Base-by-base conservation (phyloP, 2,113 vertebrate genomes). In the Tragulus kanchil region DNA sequence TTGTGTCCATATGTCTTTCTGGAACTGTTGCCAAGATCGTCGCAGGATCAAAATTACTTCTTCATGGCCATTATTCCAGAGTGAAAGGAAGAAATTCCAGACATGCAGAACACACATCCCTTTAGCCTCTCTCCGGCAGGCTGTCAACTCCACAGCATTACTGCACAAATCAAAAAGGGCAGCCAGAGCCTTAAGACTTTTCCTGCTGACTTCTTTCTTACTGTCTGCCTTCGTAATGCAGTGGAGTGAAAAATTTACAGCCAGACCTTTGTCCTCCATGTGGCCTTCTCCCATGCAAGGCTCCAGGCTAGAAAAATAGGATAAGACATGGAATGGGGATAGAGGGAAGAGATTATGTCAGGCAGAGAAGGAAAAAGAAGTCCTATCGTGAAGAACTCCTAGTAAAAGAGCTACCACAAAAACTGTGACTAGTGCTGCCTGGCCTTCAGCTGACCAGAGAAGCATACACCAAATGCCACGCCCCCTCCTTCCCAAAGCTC, bases 71-170 rank as follows among this genome's bases (percentile, higher is more conserved):
- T 98, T 97, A 98, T 97, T 96, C 71, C 87, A 94, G 90, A 96
- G 97, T 81, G 90, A 97, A 97, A 94, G 92, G 97, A 97, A 97
- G 97, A 96, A 92, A 97, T 97, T 92, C 69, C 71, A 98, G 95
- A 97, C 92, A 95, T 95, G 94, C 88, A 94, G 94, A 94, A 83
- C 79, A 93, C 94, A 96, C 71, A 52, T 1, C 58, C 54, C 90
- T 92, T 89, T 91, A 93, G 59, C 65, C 90, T 59, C 15, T 89
- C 90, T 42, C 95, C 85, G 61, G 64, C 96, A 93, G 91, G 78
- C 92, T 97, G 97, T 97, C 95, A 96, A 73, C 83, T 95, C 94
- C 25, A 26, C 65, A 15, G 67, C 92, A 86, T 62, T 48, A 58
- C 48, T 13, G 12, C n/a, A 97, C 56, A 96, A 89, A 62, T 90